These are phyloP conservation scores for Melanophora roralis DNA, from an alignment of 2,888 invertebrate species.

Conservation along the genomic window DNA sequence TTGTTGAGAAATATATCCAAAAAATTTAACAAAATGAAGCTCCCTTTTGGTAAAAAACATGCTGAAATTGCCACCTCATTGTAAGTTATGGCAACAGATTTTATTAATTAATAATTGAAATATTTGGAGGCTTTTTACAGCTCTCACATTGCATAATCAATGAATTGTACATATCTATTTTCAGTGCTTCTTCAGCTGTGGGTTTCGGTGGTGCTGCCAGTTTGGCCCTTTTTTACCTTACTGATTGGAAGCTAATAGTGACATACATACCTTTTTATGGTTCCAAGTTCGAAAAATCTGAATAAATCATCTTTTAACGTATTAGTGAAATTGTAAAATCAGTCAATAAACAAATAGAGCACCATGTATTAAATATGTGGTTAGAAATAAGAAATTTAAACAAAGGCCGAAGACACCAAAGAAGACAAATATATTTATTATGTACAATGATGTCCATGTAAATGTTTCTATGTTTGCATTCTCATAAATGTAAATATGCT, in stretches of 20 bases:
- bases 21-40: slow-evolving; percentile 68
- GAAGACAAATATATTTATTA: no score
- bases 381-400: no score
- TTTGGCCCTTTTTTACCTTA: slow-evolving; percentile 82
- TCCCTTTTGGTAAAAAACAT: slow-evolving; percentile 81
- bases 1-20: neutral
- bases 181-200: slow-evolving; percentile 80
- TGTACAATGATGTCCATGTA: no score
- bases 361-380: no score
- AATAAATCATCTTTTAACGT: slow-evolving; percentile 64
- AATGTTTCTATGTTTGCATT: no score
- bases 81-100: slow-evolving; percentile 69
- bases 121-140: no score
- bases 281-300: slow-evolving; percentile 82
- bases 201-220: slow-evolving; percentile 84
- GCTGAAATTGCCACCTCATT: slow-evolving; percentile 79
- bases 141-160: slow-evolving; percentile 69
- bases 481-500: no score
- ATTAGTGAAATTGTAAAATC: neutral
- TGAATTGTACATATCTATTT: neutral
- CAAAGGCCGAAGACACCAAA: no score
- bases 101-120: no score
- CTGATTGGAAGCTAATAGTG: slow-evolving; percentile 87
- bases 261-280: slow-evolving; percentile 87
- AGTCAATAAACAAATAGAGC: no score